Base-by-base conservation (phyloP, 2,888 invertebrate genomes). In the Standfussiana lucernea region DNA sequence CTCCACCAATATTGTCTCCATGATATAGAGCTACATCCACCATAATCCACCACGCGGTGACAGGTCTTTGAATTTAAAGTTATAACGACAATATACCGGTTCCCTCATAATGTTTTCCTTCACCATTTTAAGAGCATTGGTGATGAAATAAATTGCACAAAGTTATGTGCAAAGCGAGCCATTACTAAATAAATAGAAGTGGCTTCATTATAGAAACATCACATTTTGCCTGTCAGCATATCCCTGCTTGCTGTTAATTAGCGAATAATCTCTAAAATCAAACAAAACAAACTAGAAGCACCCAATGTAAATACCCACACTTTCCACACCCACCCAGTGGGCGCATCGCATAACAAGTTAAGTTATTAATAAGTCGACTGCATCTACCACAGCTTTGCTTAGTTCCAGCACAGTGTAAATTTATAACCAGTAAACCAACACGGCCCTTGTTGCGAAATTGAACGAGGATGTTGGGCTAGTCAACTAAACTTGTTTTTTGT, bases 341-440 rank as follows among this genome's bases (percentile, higher is more conserved):
- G 32, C 45, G 47, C 32, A 62, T 40, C n/a, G 45, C 50, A 24
- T 24, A 56, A 47, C 47, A 40, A 67, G 50, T 45, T 53, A 76
- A 72, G 47, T 71, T 65, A 85, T 61, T 69, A 74, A 50, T 69
- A 70, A 84, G 61, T 67, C 13, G 50, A 21, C n/a, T 32, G n/a
- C 61, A 61, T 3, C 35, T 11, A 35, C 35, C 65, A 56, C 42
- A 35, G n/a, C 28, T 32, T 8, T 24, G 50, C 62, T 74, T 42
- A 62, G 65, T 66, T 70, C 45, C 47, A 18, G n/a, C n/a, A 64
- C 40, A 40, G 64, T 64, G 13, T 64, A 8, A 15, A n/a, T 24
- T 7, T 59, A n/a, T 28, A 28, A 8, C 0, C 64, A 40, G 64
- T 64, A 40, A 40, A 40, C n/a, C 40, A 40, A 64, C 15, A 2